A percentile compares a stretch with the other conserved stretches of the same genome.
phyloP scores from a whole-genome alignment of 2,797 vertebrate genomes.

The Muraenolepis orangiensis region DNA sequence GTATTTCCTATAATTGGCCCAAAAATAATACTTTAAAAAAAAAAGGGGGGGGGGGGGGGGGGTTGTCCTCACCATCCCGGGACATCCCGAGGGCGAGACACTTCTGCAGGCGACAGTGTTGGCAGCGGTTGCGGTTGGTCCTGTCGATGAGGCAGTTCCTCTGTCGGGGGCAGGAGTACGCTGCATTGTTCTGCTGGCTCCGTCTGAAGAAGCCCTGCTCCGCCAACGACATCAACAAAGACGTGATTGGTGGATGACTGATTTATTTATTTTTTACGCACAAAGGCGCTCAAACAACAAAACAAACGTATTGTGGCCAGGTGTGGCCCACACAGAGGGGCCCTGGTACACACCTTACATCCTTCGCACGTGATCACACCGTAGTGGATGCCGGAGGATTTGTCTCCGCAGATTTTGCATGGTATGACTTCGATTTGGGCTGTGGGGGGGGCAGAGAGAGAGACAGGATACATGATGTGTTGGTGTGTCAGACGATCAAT shows the following conservation, averaged over 20 bases:
- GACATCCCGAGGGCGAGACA: constrained; percentile 99
- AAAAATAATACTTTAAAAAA: background rate
- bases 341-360: constrained; percentile 82
- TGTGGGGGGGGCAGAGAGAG: constrained; percentile 50
- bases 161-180: constrained; percentile 98
- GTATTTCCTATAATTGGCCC: too few relatives aligned
- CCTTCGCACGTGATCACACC: constrained; percentile 99
- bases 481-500: background rate
- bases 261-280: background rate
- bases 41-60: background rate
- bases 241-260: background rate
- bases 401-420: constrained; percentile 99
- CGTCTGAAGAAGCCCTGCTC: constrained; percentile 95
- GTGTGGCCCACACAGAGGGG: constrained; percentile 1
- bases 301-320: too few relatives aligned
- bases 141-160: constrained; percentile 99
- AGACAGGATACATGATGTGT: background rate
- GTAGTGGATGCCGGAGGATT: constrained; percentile 99
- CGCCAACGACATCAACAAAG: constrained; percentile 25
- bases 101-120: constrained; percentile 99
- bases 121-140: constrained; percentile 99
- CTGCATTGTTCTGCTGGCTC: constrained; percentile 98
- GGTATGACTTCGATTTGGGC: constrained; percentile 99
- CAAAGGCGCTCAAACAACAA: too few relatives aligned
- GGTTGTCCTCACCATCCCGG: constrained; percentile 86